Percentiles rank a stretch among this genome's conserved stretches.
Evolutionary conservation across 2,888 invertebrate species (phyloP).

Genomic region (Rhogogaster chlorosoma): DNA sequence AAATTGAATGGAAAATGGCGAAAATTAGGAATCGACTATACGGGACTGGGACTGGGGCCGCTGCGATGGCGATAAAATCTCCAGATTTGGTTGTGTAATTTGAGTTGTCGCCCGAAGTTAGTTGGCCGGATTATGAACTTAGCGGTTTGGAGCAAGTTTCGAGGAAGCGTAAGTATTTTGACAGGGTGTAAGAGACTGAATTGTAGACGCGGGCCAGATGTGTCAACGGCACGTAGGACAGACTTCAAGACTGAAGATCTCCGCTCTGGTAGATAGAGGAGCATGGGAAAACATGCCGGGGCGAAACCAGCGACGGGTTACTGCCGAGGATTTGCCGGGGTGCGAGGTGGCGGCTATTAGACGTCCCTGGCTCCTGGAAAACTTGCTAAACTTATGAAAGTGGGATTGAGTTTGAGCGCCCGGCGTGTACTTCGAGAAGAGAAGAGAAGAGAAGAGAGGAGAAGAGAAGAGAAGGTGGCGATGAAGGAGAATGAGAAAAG

Average conservation of each 20-base stretch:
- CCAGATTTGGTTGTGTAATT: conserved; percentile 23
- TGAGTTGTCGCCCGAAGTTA: conserved; percentile 24
- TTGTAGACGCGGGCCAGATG: conserved; percentile 25
- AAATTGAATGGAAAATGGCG: neutral
- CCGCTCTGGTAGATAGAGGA: no score
- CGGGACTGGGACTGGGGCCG: no score
- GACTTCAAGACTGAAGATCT: conserved; percentile 15
- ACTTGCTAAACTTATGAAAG: conserved; percentile 73
- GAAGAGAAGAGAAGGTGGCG: conserved; percentile 38
- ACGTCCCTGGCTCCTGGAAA: conserved; percentile 69
- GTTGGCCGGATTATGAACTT: conserved; percentile 21
- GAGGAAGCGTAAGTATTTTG: conserved; percentile 2
- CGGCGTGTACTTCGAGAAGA: conserved; percentile 51
- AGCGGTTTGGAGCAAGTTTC: neutral
- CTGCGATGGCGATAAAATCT: neutral
- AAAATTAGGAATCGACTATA: neutral
- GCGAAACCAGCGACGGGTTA: neutral
- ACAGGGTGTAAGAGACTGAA: conserved; percentile 16
- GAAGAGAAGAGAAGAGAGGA: conserved; percentile 18
- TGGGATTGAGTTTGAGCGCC: conserved; percentile 69
- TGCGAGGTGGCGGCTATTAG: conserved; percentile 66
- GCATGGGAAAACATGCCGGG: neutral
- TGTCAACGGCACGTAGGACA: conserved; percentile 22
- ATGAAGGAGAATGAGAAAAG: conserved; percentile 38
- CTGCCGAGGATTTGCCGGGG: conserved; percentile 42